phyloP scores from a whole-genome alignment of 2,888 invertebrate species.

The Leptinotarsa haldemani region DNA sequence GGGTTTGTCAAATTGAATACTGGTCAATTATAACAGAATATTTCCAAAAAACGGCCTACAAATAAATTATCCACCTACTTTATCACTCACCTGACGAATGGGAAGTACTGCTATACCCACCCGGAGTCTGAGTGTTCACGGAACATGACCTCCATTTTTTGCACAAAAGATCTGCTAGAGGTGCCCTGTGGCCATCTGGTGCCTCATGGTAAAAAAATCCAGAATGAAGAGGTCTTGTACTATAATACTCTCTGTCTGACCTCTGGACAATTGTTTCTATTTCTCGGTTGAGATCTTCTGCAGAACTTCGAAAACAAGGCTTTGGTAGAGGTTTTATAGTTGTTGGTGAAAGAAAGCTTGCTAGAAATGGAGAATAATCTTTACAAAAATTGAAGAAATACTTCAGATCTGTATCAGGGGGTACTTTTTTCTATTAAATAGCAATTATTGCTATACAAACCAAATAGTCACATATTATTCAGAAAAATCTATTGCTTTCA shows the following conservation, averaged over 20 bases:
- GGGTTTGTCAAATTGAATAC: too few species aligned
- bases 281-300: constrained; percentile 89
- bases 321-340: constrained; percentile 71
- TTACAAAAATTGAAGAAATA: not conserved
- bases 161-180: constrained; percentile 78
- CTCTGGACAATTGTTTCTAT: constrained; percentile 82
- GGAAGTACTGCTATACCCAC: constrained; percentile 73
- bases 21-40: too few species aligned
- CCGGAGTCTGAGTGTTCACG: constrained; percentile 87
- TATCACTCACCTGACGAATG: constrained; percentile 51
- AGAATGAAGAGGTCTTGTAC: constrained; percentile 31
- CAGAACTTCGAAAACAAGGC: constrained; percentile 75
- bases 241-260: constrained; percentile 48
- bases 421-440: too few species aligned
- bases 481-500: too few species aligned
- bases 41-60: too few species aligned
- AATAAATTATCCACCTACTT: not conserved
- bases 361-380: constrained; percentile 45
- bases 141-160: constrained; percentile 68
- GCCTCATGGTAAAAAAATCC: constrained; percentile 71
- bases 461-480: too few species aligned
- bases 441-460: too few species aligned
- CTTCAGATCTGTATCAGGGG: too few species aligned
- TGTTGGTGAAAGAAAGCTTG: constrained; percentile 62
- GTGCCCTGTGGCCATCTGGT: constrained; percentile 88